Evolutionary conservation across 2,888 invertebrate genomes (phyloP), one percentile per base, ranked within the genome.

Genomic region (Julus scandinavius): DNA sequence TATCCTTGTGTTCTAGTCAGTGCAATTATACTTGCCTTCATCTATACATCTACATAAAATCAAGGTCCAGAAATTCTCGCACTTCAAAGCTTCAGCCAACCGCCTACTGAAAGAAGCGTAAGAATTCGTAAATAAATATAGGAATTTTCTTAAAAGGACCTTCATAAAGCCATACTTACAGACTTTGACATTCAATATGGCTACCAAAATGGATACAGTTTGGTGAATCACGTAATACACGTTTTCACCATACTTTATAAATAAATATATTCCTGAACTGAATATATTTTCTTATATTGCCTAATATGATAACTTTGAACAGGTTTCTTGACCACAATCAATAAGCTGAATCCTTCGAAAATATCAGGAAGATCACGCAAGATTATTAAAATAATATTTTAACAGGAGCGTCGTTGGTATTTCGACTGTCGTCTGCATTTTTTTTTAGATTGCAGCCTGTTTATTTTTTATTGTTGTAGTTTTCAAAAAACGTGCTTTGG

Each of bases 151-250:
- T 54, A 54, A 17, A 72, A 20, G 11, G 9, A 20, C 11, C 20
- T 72, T 72, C 0, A 72, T 72, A 29, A 13, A 58, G 1, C 72
- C 20, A 72, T 72, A 29, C 72, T 72, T 72, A 72, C 72, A 29
- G 72, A 20, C 72, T 20, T 9, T 72, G 72, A 72, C 72, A 72
- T 72, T 72, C 72, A 72, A 72, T 72, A 72, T 72, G 72, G 72
- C 72, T 72, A 20, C 72, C 72, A 20, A 72, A 72, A 20, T 17
- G 72, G 72, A 20, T 7, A 72, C 6, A 72, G 29, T 72, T 20
- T 0, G 20, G 72, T 72, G n/a, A 5, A 20, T 72, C 29, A 58
- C 58, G n/a, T 72, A 72, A 15, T 20, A 72, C 3, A 29, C 0
- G 72, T 20, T 7, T 17, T 63, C n/a, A 72, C 2, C 72, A 72